Evolutionary conservation across 2,113 vertebrate species (phyloP).

Genomic region (Lepisosteus osseus): DNA sequence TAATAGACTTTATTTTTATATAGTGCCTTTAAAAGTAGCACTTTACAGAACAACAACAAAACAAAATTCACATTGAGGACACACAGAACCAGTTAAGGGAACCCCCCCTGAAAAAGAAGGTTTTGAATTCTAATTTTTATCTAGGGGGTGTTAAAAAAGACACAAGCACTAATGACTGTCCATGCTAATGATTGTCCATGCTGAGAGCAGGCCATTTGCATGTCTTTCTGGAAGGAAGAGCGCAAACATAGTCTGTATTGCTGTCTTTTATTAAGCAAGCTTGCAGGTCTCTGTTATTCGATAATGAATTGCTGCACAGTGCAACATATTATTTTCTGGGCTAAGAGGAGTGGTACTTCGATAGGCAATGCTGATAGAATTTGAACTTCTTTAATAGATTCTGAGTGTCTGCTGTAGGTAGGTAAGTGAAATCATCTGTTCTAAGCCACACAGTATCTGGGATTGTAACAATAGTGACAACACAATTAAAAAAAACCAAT

Average conservation of each 20-base stretch:
- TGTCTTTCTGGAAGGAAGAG: slow-evolving; percentile 13
- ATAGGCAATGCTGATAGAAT: slow-evolving; percentile 42
- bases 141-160: slow-evolving; percentile 7
- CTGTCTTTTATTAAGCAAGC: background rate
- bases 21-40: no score
- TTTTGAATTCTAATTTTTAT: background rate
- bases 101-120: no score
- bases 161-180: background rate
- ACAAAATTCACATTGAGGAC: no score
- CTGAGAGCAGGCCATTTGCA: slow-evolving; percentile 2
- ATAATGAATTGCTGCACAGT: slow-evolving; percentile 32
- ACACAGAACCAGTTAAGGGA: no score
- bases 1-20: no score
- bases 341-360: slow-evolving; percentile 35
- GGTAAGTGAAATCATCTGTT: slow-evolving; percentile 30
- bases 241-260: slow-evolving; percentile 11
- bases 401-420: slow-evolving; percentile 42
- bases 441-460: slow-evolving; percentile 29
- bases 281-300: slow-evolving; percentile 26
- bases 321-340: slow-evolving; percentile 46
- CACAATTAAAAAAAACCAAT: slow-evolving; percentile 30
- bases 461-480: slow-evolving; percentile 27
- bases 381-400: slow-evolving; percentile 44
- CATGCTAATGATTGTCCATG: background rate
- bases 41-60: no score